A percentile compares a stretch with the other conserved stretches of the same genome.
Conservation (phyloP, 2,113 vertebrate species). For the Macrotis lagotis region DNA sequence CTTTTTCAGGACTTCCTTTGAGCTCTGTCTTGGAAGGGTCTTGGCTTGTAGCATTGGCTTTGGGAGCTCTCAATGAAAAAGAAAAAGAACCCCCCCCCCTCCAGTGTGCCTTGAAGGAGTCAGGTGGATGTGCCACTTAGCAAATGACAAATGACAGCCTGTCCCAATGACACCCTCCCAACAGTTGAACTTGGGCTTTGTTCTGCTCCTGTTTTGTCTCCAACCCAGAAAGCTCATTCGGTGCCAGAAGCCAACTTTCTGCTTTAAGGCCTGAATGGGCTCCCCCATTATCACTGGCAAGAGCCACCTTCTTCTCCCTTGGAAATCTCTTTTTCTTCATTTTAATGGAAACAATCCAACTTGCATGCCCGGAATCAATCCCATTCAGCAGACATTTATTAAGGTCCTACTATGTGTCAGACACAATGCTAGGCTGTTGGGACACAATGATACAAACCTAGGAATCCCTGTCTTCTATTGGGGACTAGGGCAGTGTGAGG, state of each 20-base stretch:
- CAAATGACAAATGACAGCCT: constrained; percentile 71
- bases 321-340: not conserved
- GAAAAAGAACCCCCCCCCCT: too few species aligned
- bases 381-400: not conserved
- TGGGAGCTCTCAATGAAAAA: constrained; percentile 57
- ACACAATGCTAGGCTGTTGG: not conserved
- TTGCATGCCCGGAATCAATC: not conserved
- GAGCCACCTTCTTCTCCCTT: not conserved
- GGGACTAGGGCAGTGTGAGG: not conserved
- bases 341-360: not conserved
- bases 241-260: constrained; percentile 51
- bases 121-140: constrained; percentile 66
- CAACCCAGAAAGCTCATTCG: constrained; percentile 62
- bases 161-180: constrained; percentile 66
- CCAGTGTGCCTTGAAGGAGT: too few species aligned
- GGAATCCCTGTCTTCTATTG: not conserved
- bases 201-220: constrained; percentile 68
- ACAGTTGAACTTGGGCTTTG: constrained; percentile 72
- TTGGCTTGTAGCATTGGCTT: constrained; percentile 35
- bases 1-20: constrained; percentile 30
- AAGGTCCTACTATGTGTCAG: not conserved
- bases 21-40: constrained; percentile 49
- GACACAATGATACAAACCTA: not conserved
- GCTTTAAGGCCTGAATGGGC: constrained; percentile 57
- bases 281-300: constrained; percentile 35